Evolutionary conservation across 2,113 vertebrate genomes (phyloP).

Genomic region (Prinia subflava): DNA sequence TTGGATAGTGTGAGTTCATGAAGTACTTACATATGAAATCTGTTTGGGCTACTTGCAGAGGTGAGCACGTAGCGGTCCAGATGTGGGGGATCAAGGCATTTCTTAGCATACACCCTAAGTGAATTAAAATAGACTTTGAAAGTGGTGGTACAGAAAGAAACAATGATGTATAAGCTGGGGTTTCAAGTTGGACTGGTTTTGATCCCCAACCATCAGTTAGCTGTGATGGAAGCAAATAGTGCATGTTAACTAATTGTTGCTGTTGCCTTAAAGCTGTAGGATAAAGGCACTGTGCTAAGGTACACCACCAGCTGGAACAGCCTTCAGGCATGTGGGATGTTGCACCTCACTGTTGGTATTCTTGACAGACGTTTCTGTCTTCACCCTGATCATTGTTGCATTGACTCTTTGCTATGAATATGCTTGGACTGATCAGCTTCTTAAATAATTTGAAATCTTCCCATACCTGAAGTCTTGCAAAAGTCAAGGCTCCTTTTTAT

Average conservation of each 20-base stretch:
- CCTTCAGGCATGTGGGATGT: background rate
- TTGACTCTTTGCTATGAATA: background rate
- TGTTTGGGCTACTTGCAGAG: background rate
- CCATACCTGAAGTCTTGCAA: background rate
- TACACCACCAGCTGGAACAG: background rate
- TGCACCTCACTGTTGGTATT: background rate
- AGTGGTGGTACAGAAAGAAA: background rate
- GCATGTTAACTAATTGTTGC: background rate
- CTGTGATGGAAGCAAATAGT: background rate
- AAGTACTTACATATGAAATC: background rate
- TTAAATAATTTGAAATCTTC: background rate
- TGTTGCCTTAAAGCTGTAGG: background rate
- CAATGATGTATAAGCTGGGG: background rate
- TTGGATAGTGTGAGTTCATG: background rate
- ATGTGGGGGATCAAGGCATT: background rate
- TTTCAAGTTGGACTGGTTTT: background rate
- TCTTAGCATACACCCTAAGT: background rate
- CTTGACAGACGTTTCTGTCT: background rate
- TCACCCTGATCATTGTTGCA: background rate
- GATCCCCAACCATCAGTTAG: background rate
- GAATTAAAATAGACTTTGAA: background rate
- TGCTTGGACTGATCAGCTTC: background rate
- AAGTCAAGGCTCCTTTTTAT: background rate
- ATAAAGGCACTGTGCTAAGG: background rate
- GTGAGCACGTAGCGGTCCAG: background rate